Evolutionary conservation across 2,888 invertebrate species (phyloP), one percentile per base, ranked within the genome.

Genomic region (Silvanus unidentatus): DNA sequence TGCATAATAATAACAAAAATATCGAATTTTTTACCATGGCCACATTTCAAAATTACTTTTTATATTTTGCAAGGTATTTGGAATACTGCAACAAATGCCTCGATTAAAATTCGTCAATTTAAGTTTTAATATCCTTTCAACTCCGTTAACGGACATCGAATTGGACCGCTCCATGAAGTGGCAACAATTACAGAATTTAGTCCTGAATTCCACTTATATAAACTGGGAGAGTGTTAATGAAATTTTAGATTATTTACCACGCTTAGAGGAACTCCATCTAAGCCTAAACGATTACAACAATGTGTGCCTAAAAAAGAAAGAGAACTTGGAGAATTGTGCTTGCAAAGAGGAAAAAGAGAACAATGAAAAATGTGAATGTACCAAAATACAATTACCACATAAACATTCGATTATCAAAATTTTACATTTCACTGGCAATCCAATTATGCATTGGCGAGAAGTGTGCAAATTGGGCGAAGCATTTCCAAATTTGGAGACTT

Each of bases 61-160:
- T n/a, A n/a, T n/a, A 28, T 9, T 10, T 28, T 28, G 10, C 8
- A 9, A 88, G 87, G 83, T 96, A 15, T 87, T 93, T 67, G 84
- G 83, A 48, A 88, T 96, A 62, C 72, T 96, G 50, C 81, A 86
- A 64, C 86, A 89, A 66, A 89, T 93, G 78, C 94, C 94, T 16
- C 81, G 85, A 56, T 82, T 96, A 50, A 85, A 88, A 64, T 94
- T 95, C 71, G 82, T 95, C 40, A 96, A 96, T 70, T 72, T 96
- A 57, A 94, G 94, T 69, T 91, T 91, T 73, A 96, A 96, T 71
- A 81, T 83, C 51, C 75, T 91, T 30, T 81, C 84, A 28, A 83
- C 84, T 42, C 84, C 86, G 41, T 73, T 88, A 15, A 78, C 79
- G 52, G 69, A 71, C 40, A 57, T 63, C 6, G 62, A 64, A 47